These are phyloP conservation scores for Pristionchus maxplancki DNA, from an alignment of 2,888 invertebrate species.

Conservation along the genomic window DNA sequence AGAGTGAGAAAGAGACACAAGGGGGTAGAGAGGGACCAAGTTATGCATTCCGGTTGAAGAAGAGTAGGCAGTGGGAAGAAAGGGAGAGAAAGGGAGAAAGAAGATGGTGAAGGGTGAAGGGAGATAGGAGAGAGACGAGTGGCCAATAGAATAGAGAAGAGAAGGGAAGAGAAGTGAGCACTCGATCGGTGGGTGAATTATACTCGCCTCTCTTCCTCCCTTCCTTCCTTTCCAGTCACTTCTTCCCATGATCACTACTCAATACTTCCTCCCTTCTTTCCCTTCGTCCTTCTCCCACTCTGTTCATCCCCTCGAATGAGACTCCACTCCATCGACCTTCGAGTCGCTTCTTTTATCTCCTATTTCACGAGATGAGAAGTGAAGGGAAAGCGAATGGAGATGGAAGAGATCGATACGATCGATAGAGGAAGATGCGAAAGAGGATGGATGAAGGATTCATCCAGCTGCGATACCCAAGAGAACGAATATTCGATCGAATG, in stretches of 20 bases:
- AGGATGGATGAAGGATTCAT: background rate
- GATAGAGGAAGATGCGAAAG: background rate
- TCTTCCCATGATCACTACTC: constrained; percentile 6
- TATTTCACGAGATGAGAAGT: constrained; percentile 31
- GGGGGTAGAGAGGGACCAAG: constrained; percentile 45
- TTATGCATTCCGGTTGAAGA: constrained; percentile 42
- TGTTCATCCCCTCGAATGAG: constrained; percentile 15
- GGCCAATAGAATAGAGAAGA: background rate
- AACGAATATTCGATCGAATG: constrained; percentile 25
- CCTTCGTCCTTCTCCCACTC: background rate
- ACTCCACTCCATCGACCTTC: constrained; percentile 29
- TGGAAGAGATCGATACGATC: constrained; percentile 15
- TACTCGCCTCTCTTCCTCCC: constrained; percentile 22
- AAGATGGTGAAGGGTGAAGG: background rate
- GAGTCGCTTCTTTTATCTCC: constrained; percentile 20
- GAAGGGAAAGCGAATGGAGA: constrained; percentile 1
- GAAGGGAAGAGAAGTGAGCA: constrained; percentile 3
- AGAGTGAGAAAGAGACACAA: constrained; percentile 48
- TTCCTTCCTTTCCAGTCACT: constrained; percentile 2
- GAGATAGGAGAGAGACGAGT: constrained; percentile 31
- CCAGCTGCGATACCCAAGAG: background rate
- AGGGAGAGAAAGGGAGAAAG: constrained; percentile 9
- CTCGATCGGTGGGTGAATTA: constrained; percentile 23
- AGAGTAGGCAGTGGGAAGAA: constrained; percentile 23
- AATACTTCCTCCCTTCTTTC: background rate